Percentiles rank a stretch among this genome's conserved stretches.
Conservation (phyloP, 2,888 invertebrate genomes). For the Platycheirus rosarum region DNA sequence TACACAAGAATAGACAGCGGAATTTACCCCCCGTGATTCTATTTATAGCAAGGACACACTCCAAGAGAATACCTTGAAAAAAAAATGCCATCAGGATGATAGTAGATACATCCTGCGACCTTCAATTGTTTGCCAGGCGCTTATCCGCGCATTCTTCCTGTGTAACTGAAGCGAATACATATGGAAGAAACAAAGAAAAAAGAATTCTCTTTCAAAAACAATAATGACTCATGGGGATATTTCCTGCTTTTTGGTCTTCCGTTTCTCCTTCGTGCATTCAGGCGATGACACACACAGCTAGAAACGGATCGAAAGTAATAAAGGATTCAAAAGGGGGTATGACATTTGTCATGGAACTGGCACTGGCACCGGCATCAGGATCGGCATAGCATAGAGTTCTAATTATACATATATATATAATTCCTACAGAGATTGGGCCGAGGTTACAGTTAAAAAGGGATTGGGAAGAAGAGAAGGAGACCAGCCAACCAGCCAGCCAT, state of each 20-base stretch:
- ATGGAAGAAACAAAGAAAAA: conserved; percentile 1
- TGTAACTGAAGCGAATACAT: conserved; percentile 49
- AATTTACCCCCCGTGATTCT: conserved; percentile 66
- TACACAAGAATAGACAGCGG: conserved; percentile 65
- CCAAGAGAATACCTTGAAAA: conserved; percentile 9
- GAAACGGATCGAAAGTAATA: conserved; percentile 46
- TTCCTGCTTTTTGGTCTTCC: conserved; percentile 49
- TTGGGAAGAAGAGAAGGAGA: conserved; percentile 1
- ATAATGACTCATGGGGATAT: conserved; percentile 64
- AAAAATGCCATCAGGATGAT: conserved; percentile 23
- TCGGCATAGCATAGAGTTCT: conserved; percentile 43
- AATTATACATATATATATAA: too few species aligned
- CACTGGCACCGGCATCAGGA: conserved; percentile 13
- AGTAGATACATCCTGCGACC: conserved; percentile 71
- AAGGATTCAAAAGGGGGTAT: conserved; percentile 56
- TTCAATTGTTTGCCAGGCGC: conserved; percentile 73
- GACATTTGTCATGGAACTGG: conserved; percentile 60
- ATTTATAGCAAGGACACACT: conserved; percentile 29
- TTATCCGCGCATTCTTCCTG: conserved; percentile 68
- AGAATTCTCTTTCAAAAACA: conserved; percentile 5
- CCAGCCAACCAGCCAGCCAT: not conserved
- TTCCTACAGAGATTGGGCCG: conserved; percentile 57
- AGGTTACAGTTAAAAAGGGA: conserved; percentile 2
- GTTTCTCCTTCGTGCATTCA: conserved; percentile 8
- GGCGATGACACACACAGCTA: conserved; percentile 44